Base-by-base conservation (phyloP, 2,113 vertebrate genomes). In the Condylura cristata region DNA sequence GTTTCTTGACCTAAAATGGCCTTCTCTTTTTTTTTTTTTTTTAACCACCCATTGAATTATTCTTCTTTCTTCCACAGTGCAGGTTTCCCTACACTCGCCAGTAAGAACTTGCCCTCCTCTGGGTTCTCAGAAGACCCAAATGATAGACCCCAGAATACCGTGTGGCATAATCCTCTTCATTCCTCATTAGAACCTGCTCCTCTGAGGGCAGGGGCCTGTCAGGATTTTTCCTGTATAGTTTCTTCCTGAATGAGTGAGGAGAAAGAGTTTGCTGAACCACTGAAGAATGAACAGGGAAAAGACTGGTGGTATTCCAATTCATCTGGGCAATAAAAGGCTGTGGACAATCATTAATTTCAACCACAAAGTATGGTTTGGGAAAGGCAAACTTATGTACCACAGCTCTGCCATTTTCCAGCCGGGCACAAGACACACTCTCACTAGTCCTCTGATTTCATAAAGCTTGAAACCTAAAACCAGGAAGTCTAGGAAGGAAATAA, bases 381-480 rank as follows among this genome's bases (percentile, higher is more conserved):
- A 92, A 94, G 44, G 20, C 81, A 74, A 93, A 87, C 4, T 24
- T 56, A 56, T 5, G 13, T 56, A 63, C 30, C 56, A 34, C 44
- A 70, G 46, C 78, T 61, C 80, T 41, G 18, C 32, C 2, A 5
- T 71, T 72, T 22, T 66, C 70, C 90, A 70, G 60, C 83, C 63
- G 66, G n/a, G 66, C 71, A 60, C 86, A 68, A 86, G 84, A 60
- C 61, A 76, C 28, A 66, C 39, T 75, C 66, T 91, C 41, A 79
- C 37, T 24, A 89, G 93, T 51, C 30, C 30, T 89, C 91, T 74
- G 86, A 87, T 95, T 93, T 96, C 94, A 89, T 89, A 90, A 88
- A 84, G 86, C 88, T 34, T 86, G 91, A 95, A 95, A 97, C 86
- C 79, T 71, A 95, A 97, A 96, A 96, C 96, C 85, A 90, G 90